Conservation (phyloP, 2,113 vertebrate species). For the Pelmatolapia mariae region DNA sequence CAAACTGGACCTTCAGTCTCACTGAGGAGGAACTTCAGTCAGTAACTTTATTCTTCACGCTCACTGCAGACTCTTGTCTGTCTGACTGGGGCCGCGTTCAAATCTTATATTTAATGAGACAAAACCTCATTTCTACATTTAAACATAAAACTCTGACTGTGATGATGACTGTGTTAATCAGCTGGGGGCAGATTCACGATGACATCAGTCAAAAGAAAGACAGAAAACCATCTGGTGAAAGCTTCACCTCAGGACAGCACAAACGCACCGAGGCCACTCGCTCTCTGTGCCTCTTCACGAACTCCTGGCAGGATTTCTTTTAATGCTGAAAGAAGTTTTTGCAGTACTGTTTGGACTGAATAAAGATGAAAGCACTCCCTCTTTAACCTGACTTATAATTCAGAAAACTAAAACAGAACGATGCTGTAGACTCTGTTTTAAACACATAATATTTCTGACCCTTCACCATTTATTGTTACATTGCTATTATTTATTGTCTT, state of each 20-base stretch:
- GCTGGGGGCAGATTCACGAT: background rate
- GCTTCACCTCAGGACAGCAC: background rate
- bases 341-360: background rate
- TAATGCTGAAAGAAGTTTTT: background rate
- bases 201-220: background rate
- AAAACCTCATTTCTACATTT: rapidly evolving
- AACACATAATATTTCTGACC: background rate
- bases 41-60: background rate
- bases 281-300: background rate
- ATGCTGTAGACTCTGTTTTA: rapidly evolving
- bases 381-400: background rate
- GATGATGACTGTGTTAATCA: background rate
- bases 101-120: background rate
- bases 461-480: background rate
- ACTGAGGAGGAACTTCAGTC: rapidly evolving
- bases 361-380: background rate
- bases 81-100: background rate
- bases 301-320: background rate
- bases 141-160: background rate
- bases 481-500: background rate
- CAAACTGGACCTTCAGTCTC: background rate
- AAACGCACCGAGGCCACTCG: rapidly evolving
- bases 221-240: background rate
- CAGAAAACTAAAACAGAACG: background rate
- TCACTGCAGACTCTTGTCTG: background rate